Evolutionary conservation across 2,797 vertebrate genomes (phyloP), one percentile per base, ranked within the genome.

Genomic region (Enteromius unitaeniatus): DNA sequence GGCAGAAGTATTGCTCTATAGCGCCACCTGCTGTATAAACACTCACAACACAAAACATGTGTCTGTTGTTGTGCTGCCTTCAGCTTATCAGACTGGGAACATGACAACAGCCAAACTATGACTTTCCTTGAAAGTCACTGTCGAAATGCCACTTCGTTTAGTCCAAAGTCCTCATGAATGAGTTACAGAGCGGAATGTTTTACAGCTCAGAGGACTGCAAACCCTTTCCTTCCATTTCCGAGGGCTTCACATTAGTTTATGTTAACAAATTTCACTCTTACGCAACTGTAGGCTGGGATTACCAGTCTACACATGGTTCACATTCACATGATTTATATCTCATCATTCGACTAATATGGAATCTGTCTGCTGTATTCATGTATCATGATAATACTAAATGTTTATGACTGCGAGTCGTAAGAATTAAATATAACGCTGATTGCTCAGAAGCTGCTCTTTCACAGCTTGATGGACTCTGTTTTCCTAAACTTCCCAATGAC

Each of bases 21-120:
- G 28, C 34, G 79, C 79, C 79, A 49, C 28, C 79, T 81, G 55
- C 79, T 81, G 79, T 73, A 62, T 13, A 11, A 1, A 34, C 64
- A 19, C 45, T 21, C 21, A 34, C 42, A 78, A 49, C 64, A 79
- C 62, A 67, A 51, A 0, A 8, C 37, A 40, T 13, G 40, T 17
- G 42, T 8, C 17, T 7, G 40, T 19, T 19, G 17, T 26, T 21
- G 60, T 42, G 34, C 53, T 26, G 21, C 1, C 13, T 7, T 34
- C 34, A 34, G 34, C 34, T 34, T 34, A 34, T 34, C 37, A 37
- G 37, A 37, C 6, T 7, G 37, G 37, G 37, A 42, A 26, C 17
- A 60, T 42, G 34, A 60, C 49, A 55, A 37, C 21, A 51, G 6
- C 11, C 42, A 34, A 31, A 31, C 45, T 4, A n/a, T n/a, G 13